Conservation (phyloP, 1,140 invertebrate genomes). For the Pseudomyrmex flavicornis region DNA sequence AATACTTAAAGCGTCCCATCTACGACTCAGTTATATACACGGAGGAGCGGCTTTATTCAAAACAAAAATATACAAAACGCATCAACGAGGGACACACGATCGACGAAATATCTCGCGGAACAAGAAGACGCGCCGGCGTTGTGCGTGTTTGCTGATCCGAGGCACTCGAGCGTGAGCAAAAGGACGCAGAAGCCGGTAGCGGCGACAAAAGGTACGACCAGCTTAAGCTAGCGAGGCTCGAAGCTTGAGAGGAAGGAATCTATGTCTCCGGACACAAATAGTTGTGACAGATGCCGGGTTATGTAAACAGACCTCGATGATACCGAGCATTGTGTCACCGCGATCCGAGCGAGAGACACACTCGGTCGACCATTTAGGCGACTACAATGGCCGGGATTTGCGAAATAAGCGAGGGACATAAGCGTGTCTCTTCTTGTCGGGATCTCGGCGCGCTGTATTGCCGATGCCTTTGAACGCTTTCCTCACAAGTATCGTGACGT, state of each 20-base stretch:
- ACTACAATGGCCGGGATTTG: constrained; percentile 77
- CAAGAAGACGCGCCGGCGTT: constrained; percentile 35
- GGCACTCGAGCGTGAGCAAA: constrained; percentile 73
- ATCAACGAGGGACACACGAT: constrained; percentile 26
- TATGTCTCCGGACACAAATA: constrained; percentile 75
- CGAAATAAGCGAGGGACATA: constrained; percentile 70
- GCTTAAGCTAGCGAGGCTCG: constrained; percentile 63
- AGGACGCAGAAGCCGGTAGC: constrained; percentile 68
- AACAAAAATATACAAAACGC: constrained; percentile 55
- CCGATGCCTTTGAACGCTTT: background rate
- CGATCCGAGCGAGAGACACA: constrained; percentile 52
- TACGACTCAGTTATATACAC: background rate
- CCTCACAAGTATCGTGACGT: too few relatives aligned
- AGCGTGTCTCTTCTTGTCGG: constrained; percentile 34
- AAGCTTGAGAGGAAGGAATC: constrained; percentile 68
- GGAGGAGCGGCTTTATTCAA: constrained; percentile 30
- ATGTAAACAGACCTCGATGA: constrained; percentile 76
- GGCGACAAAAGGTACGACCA: constrained; percentile 71
- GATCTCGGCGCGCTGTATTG: background rate
- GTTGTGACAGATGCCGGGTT: constrained; percentile 81
- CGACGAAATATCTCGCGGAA: constrained; percentile 48
- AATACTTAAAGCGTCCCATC: constrained; percentile 14
- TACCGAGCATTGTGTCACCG: constrained; percentile 74
- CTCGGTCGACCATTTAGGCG: constrained; percentile 70
- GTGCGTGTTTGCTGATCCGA: constrained; percentile 72